A percentile compares a stretch with the other conserved stretches of the same genome.
Conservation (phyloP, 2,797 vertebrate species). For the Fringilla coelebs region DNA sequence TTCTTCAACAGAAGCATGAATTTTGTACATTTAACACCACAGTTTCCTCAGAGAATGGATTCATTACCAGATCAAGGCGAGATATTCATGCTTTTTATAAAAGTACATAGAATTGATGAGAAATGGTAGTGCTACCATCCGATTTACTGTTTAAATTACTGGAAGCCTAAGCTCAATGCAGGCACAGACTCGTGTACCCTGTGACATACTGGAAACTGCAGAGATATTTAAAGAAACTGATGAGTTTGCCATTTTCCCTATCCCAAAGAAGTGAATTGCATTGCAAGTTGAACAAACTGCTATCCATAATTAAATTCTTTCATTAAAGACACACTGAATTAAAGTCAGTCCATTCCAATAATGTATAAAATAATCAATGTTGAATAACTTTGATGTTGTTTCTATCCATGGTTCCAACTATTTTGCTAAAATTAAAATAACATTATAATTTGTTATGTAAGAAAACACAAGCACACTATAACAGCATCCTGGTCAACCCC, state of each 20-base stretch:
- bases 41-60: background rate
- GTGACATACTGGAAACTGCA: background rate
- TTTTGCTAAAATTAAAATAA: background rate
- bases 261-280: background rate
- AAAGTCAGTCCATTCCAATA: background rate
- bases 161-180: background rate
- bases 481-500: background rate
- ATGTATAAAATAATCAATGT: background rate
- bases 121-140: background rate
- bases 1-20: background rate
- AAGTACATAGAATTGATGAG: background rate
- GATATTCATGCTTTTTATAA: background rate
- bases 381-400: background rate
- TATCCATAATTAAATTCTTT: background rate
- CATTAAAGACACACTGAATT: background rate
- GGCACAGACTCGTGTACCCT: background rate
- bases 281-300: background rate
- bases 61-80: background rate
- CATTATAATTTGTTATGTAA: background rate
- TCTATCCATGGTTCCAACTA: background rate
- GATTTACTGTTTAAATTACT: background rate
- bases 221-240: background rate
- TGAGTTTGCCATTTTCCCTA: background rate
- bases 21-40: background rate
- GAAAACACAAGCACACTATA: background rate